Conservation (phyloP, 1,140 invertebrate genomes). For the Andrena cerasifolii region DNA sequence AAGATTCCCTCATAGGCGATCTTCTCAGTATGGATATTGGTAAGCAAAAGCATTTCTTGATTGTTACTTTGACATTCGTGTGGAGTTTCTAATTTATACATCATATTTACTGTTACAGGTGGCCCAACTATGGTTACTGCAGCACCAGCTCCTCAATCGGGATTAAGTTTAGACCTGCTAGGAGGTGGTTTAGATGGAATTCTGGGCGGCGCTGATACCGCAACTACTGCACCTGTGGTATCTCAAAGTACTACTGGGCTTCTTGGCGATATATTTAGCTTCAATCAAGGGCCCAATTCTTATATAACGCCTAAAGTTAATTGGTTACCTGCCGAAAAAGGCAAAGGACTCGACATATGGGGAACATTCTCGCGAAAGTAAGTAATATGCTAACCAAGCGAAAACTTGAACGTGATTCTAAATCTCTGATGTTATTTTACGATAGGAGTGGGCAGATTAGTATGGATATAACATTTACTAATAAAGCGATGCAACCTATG, state of each 20-base stretch:
- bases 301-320: conserved; percentile 92
- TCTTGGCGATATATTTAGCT: conserved; percentile 95
- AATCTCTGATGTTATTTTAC: conserved; percentile 42
- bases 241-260: conserved; percentile 86
- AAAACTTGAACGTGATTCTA: not conserved
- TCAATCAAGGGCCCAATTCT: conserved; percentile 85
- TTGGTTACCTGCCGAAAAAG: conserved; percentile 97
- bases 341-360: conserved; percentile 98
- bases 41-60: conserved; percentile 71
- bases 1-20: conserved; percentile 98
- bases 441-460: conserved; percentile 91
- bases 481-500: conserved; percentile 99
- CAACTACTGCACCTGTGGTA: conserved; percentile 75
- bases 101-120: conserved; percentile 63
- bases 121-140: conserved; percentile 82
- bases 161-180: conserved; percentile 92
- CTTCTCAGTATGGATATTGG: conserved; percentile 97
- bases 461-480: conserved; percentile 98
- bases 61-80: not conserved
- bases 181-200: conserved; percentile 83
- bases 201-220: conserved; percentile 74
- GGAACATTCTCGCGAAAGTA: conserved; percentile 95
- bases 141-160: conserved; percentile 80
- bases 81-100: not conserved
- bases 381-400: conserved; percentile 37